A percentile compares a stretch with the other conserved stretches of the same genome.
phyloP scores from a whole-genome alignment of 1,140 invertebrate species.

The Ericerus pela region DNA sequence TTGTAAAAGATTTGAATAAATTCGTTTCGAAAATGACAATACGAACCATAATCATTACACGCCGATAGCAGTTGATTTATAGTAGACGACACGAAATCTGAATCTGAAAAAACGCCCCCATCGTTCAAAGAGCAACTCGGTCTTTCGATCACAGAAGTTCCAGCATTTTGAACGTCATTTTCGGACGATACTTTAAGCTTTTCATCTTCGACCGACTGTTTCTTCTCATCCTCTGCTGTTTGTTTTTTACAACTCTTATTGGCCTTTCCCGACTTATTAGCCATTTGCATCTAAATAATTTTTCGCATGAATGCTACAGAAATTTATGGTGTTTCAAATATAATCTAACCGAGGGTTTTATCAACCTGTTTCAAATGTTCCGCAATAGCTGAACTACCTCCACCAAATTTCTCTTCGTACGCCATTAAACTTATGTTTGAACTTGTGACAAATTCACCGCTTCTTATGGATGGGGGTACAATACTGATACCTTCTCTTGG shows the following conservation, averaged over 20 bases:
- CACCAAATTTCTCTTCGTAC: slow-evolving; percentile 15
- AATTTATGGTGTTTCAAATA: background rate
- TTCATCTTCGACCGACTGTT: background rate
- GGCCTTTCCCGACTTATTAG: too few species aligned
- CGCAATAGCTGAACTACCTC: background rate
- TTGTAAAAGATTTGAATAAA: background rate
- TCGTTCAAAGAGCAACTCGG: background rate
- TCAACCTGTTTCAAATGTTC: slow-evolving; percentile 13
- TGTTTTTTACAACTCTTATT: slow-evolving; percentile 2
- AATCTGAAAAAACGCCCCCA: background rate
- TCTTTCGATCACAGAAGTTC: too few species aligned
- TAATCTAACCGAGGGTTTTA: background rate
- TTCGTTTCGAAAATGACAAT: background rate
- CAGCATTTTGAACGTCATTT: background rate
- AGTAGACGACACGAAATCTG: background rate
- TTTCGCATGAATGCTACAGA: background rate
- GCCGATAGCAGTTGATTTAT: background rate
- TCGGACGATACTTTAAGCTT: background rate
- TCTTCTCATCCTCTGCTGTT: background rate
- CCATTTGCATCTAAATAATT: background rate
- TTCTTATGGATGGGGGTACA: slow-evolving; percentile 45
- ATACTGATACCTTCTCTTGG: slow-evolving; percentile 41
- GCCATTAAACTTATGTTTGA: slow-evolving; percentile 14
- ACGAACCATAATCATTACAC: background rate
- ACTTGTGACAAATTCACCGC: slow-evolving; percentile 8